Evolutionary conservation across 2,888 invertebrate genomes (phyloP), one percentile per base, ranked within the genome.

Genomic region (Itoplectis maculator): DNA sequence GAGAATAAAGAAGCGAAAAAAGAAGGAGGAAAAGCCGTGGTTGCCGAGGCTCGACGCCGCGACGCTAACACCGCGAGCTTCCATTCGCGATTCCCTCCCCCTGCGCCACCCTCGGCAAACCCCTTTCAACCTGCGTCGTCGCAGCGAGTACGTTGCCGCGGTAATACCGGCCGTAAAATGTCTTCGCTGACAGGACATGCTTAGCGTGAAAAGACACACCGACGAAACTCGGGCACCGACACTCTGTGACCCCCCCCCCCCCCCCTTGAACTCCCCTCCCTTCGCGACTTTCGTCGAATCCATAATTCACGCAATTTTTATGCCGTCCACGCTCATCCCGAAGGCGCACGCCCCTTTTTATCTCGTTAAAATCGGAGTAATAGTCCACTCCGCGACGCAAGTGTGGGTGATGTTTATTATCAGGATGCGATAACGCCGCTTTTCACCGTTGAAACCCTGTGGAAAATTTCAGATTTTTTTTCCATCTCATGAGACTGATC

Each of bases 121-220:
- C 18, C 18, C 63, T 63, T 20, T 40, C 45, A 45, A 37, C 68
- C 51, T 47, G 54, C 66, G 66, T 73, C 66, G 66, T 73, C 82
- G 79, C 81, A 81, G 83, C 73, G 72, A 78, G 79, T 82, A 78
- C 81, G 79, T 85, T 79, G 82, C 80, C 82, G 79, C 75, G 84
- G 85, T 84, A 87, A 87, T 85, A 81, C 85, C 85, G 81, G 86
- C 86, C 88, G 80, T 91, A 91, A 91, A 91, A 89, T 89, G 87
- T 88, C 87, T 87, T 84, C 78, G 88, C 89, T 88, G 89, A 89
- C 90, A 88, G 88, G 90, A 87, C 87, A 88, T 85, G 90, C 88
- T 90, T 88, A 87, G 87, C 88, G 86, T 80, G 84, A 82, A 84
- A 86, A 75, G 29, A 23, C 70, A 42, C 63, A 61, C 49, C 37